Evolutionary conservation across 2,113 vertebrate species (phyloP).

Genomic region (Pseudonaja textilis): DNA sequence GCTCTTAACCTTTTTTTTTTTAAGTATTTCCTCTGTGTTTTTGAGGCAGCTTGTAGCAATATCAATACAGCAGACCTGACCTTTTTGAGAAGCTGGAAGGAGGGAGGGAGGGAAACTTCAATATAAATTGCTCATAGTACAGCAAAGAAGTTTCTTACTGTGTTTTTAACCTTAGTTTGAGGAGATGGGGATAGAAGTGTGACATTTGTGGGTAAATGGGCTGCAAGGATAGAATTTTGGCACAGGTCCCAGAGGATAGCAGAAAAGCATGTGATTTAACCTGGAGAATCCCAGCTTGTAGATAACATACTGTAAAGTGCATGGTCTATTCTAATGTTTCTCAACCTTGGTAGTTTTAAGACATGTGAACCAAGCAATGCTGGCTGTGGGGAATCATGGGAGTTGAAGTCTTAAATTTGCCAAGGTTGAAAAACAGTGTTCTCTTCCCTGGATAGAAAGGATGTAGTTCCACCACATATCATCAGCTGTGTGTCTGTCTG

Average conservation of each 20-base stretch:
- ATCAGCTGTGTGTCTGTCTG: rapidly evolving
- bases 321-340: not conserved
- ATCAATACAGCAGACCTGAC: not conserved
- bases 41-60: not conserved
- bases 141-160: not conserved
- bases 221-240: not conserved
- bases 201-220: not conserved
- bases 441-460: not conserved
- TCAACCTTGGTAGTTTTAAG: not conserved
- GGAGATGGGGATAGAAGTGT: not conserved
- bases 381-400: not conserved
- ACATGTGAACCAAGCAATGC: not conserved
- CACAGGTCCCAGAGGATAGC: not conserved
- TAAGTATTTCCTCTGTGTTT: not conserved
- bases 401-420: not conserved
- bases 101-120: not conserved
- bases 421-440: not conserved
- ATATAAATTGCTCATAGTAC: not conserved
- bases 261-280: not conserved
- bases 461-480: not conserved
- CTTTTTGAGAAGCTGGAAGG: not conserved
- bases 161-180: not conserved
- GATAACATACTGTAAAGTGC: not conserved
- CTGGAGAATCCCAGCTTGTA: not conserved
- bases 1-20: not conserved